Evolutionary conservation across 1,140 invertebrate genomes (phyloP).

Genomic region (Achroia grisella): DNA sequence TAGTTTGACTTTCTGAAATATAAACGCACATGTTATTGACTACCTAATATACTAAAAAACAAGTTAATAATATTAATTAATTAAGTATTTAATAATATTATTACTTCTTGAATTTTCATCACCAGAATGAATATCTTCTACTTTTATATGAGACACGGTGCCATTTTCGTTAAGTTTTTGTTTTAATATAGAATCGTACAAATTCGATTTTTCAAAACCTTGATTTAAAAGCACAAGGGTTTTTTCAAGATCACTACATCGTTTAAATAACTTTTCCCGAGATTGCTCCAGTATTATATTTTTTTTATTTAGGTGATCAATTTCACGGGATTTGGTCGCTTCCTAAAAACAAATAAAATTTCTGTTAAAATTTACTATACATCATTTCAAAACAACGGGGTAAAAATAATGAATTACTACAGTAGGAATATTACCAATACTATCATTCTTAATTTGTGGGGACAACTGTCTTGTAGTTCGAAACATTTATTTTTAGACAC

Average conservation of each 20-base stretch:
- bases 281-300: slow-evolving; percentile 34
- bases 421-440: slow-evolving; percentile 30
- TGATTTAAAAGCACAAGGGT: slow-evolving; percentile 45
- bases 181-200: slow-evolving; percentile 1
- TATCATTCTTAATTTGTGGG: slow-evolving; percentile 48
- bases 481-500: slow-evolving; percentile 39
- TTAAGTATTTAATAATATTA: neutral
- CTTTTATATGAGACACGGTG: slow-evolving; percentile 6
- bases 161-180: slow-evolving; percentile 5
- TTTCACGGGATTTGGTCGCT: slow-evolving; percentile 36
- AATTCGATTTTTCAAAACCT: slow-evolving; percentile 25
- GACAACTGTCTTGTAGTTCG: slow-evolving; percentile 38
- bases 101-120: slow-evolving; percentile 28
- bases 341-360: slow-evolving; percentile 25
- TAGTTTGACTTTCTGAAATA: slow-evolving; percentile 43
- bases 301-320: slow-evolving; percentile 45
- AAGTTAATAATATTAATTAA: neutral
- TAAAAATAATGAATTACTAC: neutral
- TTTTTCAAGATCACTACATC: slow-evolving; percentile 47
- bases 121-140: slow-evolving; percentile 41
- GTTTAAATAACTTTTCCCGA: slow-evolving; percentile 30
- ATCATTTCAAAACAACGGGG: too few relatives aligned
- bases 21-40: too few relatives aligned
- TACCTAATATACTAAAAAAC: too few relatives aligned
- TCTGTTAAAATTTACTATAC: neutral